These are phyloP conservation scores for Archilochus colubris DNA, from an alignment of 2,113 vertebrate genomes.

Conservation along the genomic window DNA sequence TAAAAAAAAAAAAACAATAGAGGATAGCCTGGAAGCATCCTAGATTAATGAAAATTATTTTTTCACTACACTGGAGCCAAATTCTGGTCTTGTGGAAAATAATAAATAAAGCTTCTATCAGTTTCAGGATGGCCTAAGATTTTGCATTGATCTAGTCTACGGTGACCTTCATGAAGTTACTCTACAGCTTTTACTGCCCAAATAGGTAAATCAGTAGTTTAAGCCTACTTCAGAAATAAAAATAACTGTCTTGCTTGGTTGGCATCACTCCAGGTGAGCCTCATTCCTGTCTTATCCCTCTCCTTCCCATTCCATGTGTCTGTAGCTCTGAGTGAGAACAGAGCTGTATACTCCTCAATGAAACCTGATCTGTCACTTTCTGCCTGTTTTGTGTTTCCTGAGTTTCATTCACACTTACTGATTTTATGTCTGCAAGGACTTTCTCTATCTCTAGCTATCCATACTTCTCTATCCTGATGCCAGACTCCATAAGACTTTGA, in stretches of 20 bases:
- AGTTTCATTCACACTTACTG: background rate
- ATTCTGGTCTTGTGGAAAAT: background rate
- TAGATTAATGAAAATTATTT: background rate
- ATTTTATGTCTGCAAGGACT: background rate
- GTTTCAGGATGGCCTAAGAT: background rate
- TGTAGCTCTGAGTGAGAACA: background rate
- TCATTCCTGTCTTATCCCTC: background rate
- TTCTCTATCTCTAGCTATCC: background rate
- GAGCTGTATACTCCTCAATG: fast-evolving
- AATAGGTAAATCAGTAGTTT: background rate
- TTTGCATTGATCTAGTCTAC: background rate
- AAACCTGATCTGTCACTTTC: background rate
- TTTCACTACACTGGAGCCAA: background rate
- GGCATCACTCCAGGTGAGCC: background rate
- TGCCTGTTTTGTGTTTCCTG: background rate
- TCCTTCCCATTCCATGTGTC: background rate
- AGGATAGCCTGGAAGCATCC: background rate
- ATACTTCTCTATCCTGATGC: background rate
- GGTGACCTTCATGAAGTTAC: background rate
- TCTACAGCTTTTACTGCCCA: background rate
- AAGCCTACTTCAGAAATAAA: background rate
- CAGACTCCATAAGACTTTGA: background rate
- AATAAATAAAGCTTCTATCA: background rate
- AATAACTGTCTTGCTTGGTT: background rate
- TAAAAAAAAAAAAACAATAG: background rate